Evolutionary conservation across 2,113 vertebrate genomes (phyloP).

Genomic region (Ailurus styani): DNA sequence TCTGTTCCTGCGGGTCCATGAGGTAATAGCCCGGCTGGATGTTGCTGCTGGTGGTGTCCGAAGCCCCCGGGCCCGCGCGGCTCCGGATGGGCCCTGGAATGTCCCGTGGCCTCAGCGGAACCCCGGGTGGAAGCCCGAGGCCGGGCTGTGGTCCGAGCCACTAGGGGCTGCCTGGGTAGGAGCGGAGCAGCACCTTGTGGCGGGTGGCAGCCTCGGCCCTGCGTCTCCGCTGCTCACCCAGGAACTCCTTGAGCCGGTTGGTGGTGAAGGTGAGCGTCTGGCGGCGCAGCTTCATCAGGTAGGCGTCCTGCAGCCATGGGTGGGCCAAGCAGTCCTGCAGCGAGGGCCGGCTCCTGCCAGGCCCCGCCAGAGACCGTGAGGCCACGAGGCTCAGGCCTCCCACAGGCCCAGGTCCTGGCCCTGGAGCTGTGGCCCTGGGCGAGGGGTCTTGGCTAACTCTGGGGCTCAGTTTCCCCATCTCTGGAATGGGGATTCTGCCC

Average conservation of each 20-base stretch:
- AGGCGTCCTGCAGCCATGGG: conserved; percentile 97
- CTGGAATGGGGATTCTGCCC: neutral
- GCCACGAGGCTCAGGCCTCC: neutral
- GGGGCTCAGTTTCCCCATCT: neutral
- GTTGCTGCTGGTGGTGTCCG: conserved; percentile 70
- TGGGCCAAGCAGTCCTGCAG: conserved; percentile 95
- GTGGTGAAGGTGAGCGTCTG: conserved; percentile 98
- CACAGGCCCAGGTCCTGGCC: neutral
- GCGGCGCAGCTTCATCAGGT: conserved; percentile 96
- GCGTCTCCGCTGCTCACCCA: conserved; percentile 91
- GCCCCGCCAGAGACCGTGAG: neutral
- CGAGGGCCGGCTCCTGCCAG: conserved; percentile 92
- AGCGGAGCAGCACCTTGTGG: conserved; percentile 98
- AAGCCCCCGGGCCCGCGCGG: conserved; percentile 33
- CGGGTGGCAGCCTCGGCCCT: conserved; percentile 87
- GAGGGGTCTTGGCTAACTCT: neutral
- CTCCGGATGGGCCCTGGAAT: conserved; percentile 79
- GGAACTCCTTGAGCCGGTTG: conserved; percentile 94
- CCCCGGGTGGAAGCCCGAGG: conserved; percentile 36
- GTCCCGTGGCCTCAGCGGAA: conserved; percentile 61
- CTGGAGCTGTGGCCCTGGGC: neutral
- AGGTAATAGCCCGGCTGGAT: conserved; percentile 68
- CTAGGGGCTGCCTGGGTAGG: conserved; percentile 86
- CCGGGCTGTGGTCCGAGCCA: conserved; percentile 78
- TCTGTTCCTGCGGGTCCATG: conserved; percentile 53